Evolutionary conservation across 2,888 invertebrate species (phyloP).

Genomic region (Syrphus vitripennis): DNA sequence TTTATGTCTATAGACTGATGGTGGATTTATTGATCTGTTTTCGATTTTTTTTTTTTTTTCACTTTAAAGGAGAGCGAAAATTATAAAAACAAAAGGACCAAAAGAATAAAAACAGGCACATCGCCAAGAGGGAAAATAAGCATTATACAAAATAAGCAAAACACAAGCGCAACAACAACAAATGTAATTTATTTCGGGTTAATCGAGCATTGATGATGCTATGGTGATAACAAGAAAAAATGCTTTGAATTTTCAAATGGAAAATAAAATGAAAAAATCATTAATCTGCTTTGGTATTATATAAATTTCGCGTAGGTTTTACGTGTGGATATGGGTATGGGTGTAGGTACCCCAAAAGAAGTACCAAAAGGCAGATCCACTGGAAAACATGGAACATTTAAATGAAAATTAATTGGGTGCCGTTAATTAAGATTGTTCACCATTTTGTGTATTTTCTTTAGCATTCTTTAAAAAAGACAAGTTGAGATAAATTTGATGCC

Average conservation of each 20-base stretch:
- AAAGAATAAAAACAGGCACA: too few relatives aligned
- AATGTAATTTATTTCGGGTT: conserved; percentile 61
- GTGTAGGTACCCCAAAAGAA: too few relatives aligned
- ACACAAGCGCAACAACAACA: too few relatives aligned
- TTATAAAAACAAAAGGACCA: too few relatives aligned
- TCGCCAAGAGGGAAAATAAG: too few relatives aligned
- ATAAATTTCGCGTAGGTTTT: conserved; percentile 19
- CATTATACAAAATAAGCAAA: too few relatives aligned
- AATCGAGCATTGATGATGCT: conserved; percentile 43
- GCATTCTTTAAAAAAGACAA: neutral
- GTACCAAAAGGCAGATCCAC: too few relatives aligned
- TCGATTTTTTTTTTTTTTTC: too few relatives aligned
- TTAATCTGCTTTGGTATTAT: conserved; percentile 20
- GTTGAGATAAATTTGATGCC: conserved; percentile 5
- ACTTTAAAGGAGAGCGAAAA: too few relatives aligned
- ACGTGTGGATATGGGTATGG: too few relatives aligned
- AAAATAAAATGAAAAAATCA: conserved; percentile 10
- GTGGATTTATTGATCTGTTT: too few relatives aligned
- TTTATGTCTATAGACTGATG: too few relatives aligned
- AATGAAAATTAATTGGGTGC: conserved; percentile 61
- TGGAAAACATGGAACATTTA: conserved; percentile 15
- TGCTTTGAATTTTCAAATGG: conserved; percentile 5
- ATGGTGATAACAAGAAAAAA: conserved; percentile 39
- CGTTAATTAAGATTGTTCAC: conserved; percentile 33
- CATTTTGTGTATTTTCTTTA: neutral